These are phyloP conservation scores for Andrena trimmerana DNA, from an alignment of 2,888 invertebrate species.

Conservation along the genomic window DNA sequence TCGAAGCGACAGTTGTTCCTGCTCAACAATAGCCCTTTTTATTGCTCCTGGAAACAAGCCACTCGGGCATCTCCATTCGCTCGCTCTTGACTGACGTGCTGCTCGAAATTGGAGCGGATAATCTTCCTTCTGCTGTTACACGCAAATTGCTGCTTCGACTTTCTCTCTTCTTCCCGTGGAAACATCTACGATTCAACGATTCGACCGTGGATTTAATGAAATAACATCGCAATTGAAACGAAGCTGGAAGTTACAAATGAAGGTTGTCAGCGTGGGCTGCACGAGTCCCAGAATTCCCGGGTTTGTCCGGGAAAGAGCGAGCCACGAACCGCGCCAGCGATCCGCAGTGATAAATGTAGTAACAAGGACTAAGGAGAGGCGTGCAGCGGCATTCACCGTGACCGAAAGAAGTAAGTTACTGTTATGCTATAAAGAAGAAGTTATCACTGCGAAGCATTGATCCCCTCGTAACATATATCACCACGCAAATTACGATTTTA, in stretches of 20 bases:
- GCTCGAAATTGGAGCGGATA: neutral
- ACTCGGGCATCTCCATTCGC: conserved; percentile 14
- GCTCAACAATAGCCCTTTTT: conserved; percentile 70
- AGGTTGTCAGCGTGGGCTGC: neutral
- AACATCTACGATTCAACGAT: neutral
- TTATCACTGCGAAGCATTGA: conserved; percentile 58
- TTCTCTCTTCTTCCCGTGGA: too few species aligned
- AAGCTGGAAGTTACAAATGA: neutral
- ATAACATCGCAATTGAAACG: neutral
- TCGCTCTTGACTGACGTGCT: neutral
- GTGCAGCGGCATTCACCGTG: conserved; percentile 38
- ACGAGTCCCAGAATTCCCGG: neutral
- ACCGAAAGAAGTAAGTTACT: conserved; percentile 67
- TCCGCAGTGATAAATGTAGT: conserved; percentile 57
- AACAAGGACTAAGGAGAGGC: conserved; percentile 58
- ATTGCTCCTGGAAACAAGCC: conserved; percentile 44
- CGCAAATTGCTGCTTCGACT: neutral
- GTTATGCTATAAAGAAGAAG: conserved; percentile 69
- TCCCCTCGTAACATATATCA: conserved; percentile 37
- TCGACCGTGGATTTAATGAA: neutral
- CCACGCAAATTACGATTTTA: conserved; percentile 27
- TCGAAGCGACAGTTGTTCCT: conserved; percentile 71
- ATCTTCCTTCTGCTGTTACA: neutral
- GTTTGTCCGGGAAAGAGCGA: conserved; percentile 3
- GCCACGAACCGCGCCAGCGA: conserved; percentile 44